Evolutionary conservation across 2,888 invertebrate species (phyloP).

Genomic region (Siphlonurus alternatus): DNA sequence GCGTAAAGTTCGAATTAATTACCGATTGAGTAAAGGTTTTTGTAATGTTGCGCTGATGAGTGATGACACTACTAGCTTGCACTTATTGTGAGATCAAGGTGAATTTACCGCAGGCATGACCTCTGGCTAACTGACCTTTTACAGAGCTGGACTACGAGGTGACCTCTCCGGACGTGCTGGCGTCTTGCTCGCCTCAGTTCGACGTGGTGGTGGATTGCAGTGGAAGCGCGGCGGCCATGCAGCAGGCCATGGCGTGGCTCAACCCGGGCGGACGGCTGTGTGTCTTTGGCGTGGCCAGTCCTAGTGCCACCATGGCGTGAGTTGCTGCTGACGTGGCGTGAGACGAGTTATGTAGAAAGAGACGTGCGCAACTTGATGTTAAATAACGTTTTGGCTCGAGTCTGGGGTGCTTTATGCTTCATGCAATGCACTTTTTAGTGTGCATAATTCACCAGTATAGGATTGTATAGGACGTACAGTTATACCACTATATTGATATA

Average conservation of each 20-base stretch:
- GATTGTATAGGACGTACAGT: no score
- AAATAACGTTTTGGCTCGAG: neutral
- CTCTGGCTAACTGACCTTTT: neutral
- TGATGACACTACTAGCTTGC: no score
- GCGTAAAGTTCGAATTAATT: no score
- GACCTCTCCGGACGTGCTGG: conserved; percentile 36
- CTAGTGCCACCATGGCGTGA: conserved; percentile 28
- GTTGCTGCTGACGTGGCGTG: neutral
- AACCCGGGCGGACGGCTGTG: conserved; percentile 44
- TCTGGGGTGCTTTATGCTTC: no score
- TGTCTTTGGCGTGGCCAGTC: conserved; percentile 48
- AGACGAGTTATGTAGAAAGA: neutral
- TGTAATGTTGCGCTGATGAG: no score
- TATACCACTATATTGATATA: no score
- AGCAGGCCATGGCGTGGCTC: conserved; percentile 38
- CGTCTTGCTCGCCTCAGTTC: conserved; percentile 24
- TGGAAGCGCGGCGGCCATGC: conserved; percentile 50
- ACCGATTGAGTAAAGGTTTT: no score
- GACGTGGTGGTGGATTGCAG: conserved; percentile 57
- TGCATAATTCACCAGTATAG: no score
- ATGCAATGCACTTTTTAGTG: no score
- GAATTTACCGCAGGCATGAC: neutral
- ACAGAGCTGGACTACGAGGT: conserved; percentile 43
- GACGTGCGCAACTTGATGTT: neutral
- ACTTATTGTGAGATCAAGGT: no score